Evolutionary conservation across 2,888 invertebrate genomes (phyloP).

Genomic region (Cephus nigrinus): DNA sequence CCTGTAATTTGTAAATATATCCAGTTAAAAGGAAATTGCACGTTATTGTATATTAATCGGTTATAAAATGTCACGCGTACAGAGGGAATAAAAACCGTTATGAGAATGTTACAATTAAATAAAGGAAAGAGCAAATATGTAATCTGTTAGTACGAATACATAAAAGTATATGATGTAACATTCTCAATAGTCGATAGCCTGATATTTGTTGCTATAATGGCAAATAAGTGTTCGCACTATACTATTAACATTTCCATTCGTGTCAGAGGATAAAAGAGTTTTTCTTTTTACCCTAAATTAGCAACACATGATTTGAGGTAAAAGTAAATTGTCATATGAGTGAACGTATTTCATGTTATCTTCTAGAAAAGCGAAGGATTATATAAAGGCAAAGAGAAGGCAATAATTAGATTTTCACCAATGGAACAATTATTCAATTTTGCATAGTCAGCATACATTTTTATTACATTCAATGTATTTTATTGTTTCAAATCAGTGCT

Average conservation of each 20-base stretch:
- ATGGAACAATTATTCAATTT: background rate
- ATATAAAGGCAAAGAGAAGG: background rate
- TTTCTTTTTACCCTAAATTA: too few relatives aligned
- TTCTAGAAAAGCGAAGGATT: background rate
- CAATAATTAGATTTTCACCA: background rate
- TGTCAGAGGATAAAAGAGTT: background rate
- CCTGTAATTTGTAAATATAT: conserved; percentile 31
- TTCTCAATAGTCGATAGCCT: background rate
- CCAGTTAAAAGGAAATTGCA: conserved; percentile 21
- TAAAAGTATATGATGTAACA: background rate
- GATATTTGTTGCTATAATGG: background rate
- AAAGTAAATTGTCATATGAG: background rate
- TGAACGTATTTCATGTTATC: background rate
- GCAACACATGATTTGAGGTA: background rate
- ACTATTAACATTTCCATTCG: background rate
- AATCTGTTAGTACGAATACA: background rate
- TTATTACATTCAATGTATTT: background rate
- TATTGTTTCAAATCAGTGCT: background rate
- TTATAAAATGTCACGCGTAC: background rate
- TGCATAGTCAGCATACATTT: background rate
- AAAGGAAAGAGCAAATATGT: conserved; percentile 8
- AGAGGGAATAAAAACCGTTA: background rate
- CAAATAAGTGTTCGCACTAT: background rate
- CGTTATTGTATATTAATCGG: conserved; percentile 28
- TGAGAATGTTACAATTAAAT: conserved; percentile 6